Conservation (phyloP, 2,888 invertebrate species). For the Charanyca ferruginea region DNA sequence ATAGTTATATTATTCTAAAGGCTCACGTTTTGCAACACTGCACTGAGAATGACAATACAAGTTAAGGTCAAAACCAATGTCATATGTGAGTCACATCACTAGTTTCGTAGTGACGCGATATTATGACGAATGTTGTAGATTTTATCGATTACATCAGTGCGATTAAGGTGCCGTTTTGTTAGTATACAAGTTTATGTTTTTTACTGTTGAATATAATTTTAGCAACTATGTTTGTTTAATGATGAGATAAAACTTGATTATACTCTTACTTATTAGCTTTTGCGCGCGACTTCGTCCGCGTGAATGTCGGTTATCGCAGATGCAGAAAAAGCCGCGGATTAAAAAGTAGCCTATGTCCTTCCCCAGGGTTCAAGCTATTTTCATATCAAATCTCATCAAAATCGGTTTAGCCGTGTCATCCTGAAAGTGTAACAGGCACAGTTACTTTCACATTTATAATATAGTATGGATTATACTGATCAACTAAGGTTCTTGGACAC, state of each 20-base stretch:
- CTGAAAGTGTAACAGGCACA: too few species aligned
- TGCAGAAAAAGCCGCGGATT: too few species aligned
- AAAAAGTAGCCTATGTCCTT: too few species aligned
- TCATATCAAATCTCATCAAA: too few species aligned
- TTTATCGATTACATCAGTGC: constrained; percentile 63
- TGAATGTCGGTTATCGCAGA: too few species aligned
- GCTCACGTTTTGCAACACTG: constrained; percentile 13
- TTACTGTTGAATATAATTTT: constrained; percentile 15
- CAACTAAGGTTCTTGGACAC: too few species aligned
- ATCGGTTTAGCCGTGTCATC: too few species aligned
- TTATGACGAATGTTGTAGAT: constrained; percentile 51
- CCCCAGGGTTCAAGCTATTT: too few species aligned
- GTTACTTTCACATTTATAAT: too few species aligned
- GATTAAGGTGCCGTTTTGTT: constrained; percentile 40
- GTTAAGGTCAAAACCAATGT: constrained; percentile 65
- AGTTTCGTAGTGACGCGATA: constrained; percentile 27
- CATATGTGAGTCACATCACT: constrained; percentile 58
- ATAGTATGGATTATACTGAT: too few species aligned
- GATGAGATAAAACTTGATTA: constrained; percentile 8
- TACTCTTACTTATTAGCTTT: too few species aligned
- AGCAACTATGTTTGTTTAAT: constrained; percentile 1
- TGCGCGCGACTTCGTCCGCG: too few species aligned
- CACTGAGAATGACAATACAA: constrained; percentile 44
- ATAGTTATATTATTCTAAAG: constrained; percentile 12
- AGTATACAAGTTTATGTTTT: constrained; percentile 3